Percentiles rank a stretch among this genome's conserved stretches.
phyloP scores from a whole-genome alignment of 2,888 invertebrate genomes.

The Lumbricus terrestris region DNA sequence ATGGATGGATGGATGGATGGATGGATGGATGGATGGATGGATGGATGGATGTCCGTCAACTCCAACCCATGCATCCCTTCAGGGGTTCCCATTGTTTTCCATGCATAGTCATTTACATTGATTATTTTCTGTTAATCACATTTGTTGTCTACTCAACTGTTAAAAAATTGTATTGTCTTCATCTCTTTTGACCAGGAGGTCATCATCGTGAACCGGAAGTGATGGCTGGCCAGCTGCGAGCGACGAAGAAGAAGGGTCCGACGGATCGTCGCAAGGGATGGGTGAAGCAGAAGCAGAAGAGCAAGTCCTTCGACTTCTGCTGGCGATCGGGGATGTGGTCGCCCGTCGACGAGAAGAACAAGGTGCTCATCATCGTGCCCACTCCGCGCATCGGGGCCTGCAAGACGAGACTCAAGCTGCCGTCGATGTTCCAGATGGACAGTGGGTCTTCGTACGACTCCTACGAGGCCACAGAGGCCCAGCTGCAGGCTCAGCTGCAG shows the following conservation, averaged over 20 bases:
- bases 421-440: conserved; percentile 36
- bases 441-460: conserved; percentile 36
- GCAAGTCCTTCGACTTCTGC: conserved; percentile 36
- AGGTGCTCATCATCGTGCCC: conserved; percentile 28
- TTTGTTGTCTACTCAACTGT: no score
- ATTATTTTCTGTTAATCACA: no score
- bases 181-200: not conserved
- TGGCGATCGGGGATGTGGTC: conserved; percentile 35
- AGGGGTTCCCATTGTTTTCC: no score
- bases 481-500: not conserved
- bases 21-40: no score
- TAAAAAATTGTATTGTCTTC: no score
- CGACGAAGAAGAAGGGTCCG: not conserved
- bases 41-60: no score
- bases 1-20: no score
- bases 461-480: conserved; percentile 22
- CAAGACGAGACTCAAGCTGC: conserved; percentile 29
- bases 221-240: not conserved
- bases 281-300: conserved; percentile 30
- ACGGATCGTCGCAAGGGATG: conserved; percentile 9
- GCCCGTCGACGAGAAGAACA: conserved; percentile 33
- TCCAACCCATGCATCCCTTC: no score
- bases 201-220: not conserved
- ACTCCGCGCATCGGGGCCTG: conserved; percentile 18
- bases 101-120: no score